Evolutionary conservation across 2,888 invertebrate species (phyloP), one percentile per base, ranked within the genome.

Genomic region (Fragum sueziense): DNA sequence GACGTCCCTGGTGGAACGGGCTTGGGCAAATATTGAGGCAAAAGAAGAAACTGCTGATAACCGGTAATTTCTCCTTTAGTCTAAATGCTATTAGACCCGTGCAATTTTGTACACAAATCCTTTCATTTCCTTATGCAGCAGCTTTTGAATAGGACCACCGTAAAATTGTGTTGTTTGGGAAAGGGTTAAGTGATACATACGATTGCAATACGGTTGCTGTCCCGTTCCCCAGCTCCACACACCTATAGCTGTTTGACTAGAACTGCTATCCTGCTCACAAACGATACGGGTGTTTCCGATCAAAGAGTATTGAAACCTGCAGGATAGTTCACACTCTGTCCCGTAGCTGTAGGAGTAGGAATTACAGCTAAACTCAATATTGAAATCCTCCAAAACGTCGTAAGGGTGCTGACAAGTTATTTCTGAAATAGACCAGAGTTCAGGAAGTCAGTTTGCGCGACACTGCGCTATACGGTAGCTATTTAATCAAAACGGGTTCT

Each of bases 181-280:
- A 37, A 6, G 37, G 37, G 37, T 37, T 37, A 37, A 14, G 25
- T 20, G n/a, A 57, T 14, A 52, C 69, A 25, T 69, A 78, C 77
- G 65, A 69, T 52, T 54, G n/a, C 77, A 78, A 27, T 29, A 73
- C 11, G 77, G 77, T 17, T 62, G 37, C 9, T n/a, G 17, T 1
- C 69, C 73, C 52, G 4, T 31, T 7, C 77, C 77, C 77, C 70
- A 70, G 65, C 25, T 57, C 61, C 77, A 72, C 33, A 22, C 34
- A 2, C 70, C 70, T 1, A 37, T 33, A 9, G 70, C 20, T 1
- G 9, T 33, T 2, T 57, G 54, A 47, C 29, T 52, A 9, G 52
- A 41, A n/a, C 4, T 0, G 11, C 37, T 61, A 27, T 34, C 52
- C 6, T 22, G 27, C 31, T 78, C 77, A 70, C 77, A 78, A 29